These are phyloP conservation scores for Seira ritae DNA, from an alignment of 2,888 invertebrate species.

Conservation along the genomic window DNA sequence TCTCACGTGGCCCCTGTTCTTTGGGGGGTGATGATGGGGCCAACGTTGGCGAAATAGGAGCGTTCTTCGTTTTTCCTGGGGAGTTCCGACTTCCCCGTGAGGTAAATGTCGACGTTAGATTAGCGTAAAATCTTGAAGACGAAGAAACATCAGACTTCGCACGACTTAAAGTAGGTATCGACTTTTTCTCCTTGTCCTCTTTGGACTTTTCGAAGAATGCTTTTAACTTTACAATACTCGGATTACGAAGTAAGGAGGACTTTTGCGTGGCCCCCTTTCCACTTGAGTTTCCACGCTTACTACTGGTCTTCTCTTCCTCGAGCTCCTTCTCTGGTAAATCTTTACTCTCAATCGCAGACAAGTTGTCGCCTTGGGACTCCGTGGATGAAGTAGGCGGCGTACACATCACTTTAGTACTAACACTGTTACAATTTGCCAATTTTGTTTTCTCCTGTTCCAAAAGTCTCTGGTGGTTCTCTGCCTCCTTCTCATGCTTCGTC, in stretches of 20 bases:
- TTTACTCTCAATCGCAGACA: background rate
- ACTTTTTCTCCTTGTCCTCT: constrained; percentile 64
- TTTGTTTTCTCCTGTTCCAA: constrained; percentile 49
- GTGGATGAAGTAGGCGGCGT: constrained; percentile 31
- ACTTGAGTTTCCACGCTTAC: constrained; percentile 23
- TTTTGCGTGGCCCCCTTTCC: constrained; percentile 29
- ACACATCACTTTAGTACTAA: constrained; percentile 26
- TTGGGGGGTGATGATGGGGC: constrained; percentile 24
- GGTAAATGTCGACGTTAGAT: constrained; percentile 49
- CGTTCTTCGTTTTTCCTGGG: constrained; percentile 23
- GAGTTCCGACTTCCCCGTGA: constrained; percentile 33
- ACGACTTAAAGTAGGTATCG: constrained; percentile 65
- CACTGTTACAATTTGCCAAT: constrained; percentile 27
- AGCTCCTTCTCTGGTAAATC: constrained; percentile 16
- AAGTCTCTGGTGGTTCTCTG: constrained; percentile 73
- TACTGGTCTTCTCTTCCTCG: constrained; percentile 1
- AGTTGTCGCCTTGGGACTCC: constrained; percentile 29
- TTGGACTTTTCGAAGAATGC: constrained; percentile 75
- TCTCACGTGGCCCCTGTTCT: constrained; percentile 13
- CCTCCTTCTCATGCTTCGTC: constrained; percentile 74
- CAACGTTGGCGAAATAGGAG: background rate
- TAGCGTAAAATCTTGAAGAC: constrained; percentile 71
- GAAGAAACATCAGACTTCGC: constrained; percentile 73
- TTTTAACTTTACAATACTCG: constrained; percentile 75
- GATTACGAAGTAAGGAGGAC: constrained; percentile 73